These are phyloP conservation scores for Trichonephila clavipes DNA, from an alignment of 1,140 invertebrate genomes.

Conservation along the genomic window DNA sequence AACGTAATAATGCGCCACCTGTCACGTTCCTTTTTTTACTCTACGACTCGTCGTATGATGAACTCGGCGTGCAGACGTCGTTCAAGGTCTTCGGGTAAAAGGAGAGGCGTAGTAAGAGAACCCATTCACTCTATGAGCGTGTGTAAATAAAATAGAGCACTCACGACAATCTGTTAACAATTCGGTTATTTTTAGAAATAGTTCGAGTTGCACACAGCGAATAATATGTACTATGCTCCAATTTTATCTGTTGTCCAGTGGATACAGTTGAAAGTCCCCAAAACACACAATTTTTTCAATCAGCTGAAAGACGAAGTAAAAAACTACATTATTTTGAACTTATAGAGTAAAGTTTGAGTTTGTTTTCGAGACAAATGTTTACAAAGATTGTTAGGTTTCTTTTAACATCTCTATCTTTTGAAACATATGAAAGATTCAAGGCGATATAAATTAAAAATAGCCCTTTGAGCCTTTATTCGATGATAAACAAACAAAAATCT, in stretches of 20 bases:
- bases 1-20: not conserved
- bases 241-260: not conserved
- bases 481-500: too few species aligned
- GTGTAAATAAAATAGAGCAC: not conserved
- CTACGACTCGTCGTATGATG: not conserved
- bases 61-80: not conserved
- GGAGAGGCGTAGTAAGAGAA: not conserved
- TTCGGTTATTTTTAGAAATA: not conserved
- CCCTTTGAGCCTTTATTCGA: too few species aligned
- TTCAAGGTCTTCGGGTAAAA: not conserved
- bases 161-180: not conserved
- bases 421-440: not conserved
- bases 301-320: not conserved
- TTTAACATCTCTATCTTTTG: not conserved
- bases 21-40: not conserved
- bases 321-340: not conserved
- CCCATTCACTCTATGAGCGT: constrained; percentile 11
- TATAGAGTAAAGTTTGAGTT: not conserved
- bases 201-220: not conserved
- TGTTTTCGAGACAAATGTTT: not conserved
- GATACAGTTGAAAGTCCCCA: not conserved
- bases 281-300: not conserved
- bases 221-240: not conserved
- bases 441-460: too few species aligned
- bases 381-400: not conserved